Evolutionary conservation across 2,888 invertebrate species (phyloP), one percentile per base, ranked within the genome.

Genomic region (Harpalus rufipes): DNA sequence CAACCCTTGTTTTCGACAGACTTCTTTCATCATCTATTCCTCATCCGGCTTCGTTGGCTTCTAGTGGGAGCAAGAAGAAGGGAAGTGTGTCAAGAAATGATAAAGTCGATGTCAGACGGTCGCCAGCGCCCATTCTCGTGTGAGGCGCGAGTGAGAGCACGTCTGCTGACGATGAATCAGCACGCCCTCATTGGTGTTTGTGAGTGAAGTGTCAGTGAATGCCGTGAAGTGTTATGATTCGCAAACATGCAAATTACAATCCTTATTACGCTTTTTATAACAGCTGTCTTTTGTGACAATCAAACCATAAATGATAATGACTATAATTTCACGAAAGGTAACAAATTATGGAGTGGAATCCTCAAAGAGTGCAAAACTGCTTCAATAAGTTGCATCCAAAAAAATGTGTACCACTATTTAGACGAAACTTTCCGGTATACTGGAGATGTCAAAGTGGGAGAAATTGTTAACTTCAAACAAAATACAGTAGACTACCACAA

Each of bases 321-420:
- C 61, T 58, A 32, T 44, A 83, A 83, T 4, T 81, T 86, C 7
- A 89, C 88, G 12, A 89, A 88, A 87, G 94, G 94, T 76, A 96
- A 96, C 87, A 92, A 93, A 86, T 91, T 96, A 79, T 96, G 96
- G 96, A 94, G 94, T 87, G 94, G 94, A 85, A 92, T 97, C 86
- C 92, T 96, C 81, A 93, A 93, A 86, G 94, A 96, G 88, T 97
- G 96, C 89, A 92, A 91, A 10, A 92, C 92, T 80, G 94, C 95
- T 16, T 93, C 95, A 86, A 92, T 95, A 88, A 93, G 94, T 87
- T 97, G 97, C 89, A 94, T 97, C 84, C 95, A 96, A 88, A 95
- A 94, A 88, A 96, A 95, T 88, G 94, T 96, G 44, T 95, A 95
- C 88, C 91, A 92, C n/a, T 96, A 95, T 88, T 90, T 97, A 86